Conservation (phyloP, 2,113 vertebrate species). For the Bungarus multicinctus region DNA sequence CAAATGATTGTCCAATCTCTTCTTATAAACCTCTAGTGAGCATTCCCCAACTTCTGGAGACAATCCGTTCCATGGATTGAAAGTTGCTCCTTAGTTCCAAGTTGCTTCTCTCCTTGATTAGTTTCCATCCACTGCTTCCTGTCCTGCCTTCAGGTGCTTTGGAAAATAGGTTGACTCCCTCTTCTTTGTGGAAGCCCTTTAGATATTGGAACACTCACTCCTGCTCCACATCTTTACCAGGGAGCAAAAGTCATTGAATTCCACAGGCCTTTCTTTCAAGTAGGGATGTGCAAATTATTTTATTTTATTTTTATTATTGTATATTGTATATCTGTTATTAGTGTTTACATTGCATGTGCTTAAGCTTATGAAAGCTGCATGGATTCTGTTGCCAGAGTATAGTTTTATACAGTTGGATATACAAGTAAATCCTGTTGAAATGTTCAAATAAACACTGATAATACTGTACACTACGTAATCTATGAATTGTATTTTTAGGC, state of each 20-base stretch:
- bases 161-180: neutral
- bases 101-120: neutral
- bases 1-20: neutral
- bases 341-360: neutral
- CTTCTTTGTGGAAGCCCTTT: neutral
- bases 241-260: neutral
- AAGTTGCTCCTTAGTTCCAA: neutral
- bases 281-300: neutral
- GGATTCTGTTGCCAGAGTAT: neutral
- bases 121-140: neutral
- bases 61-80: neutral
- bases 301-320: neutral
- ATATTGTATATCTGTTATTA: no score
- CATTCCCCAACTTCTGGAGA: neutral
- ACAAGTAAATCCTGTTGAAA: neutral
- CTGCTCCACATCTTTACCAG: neutral
- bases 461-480: rapidly evolving
- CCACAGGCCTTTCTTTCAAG: neutral
- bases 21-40: neutral
- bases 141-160: neutral
- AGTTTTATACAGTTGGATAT: rapidly evolving
- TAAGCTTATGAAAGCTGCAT: neutral
- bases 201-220: no score
- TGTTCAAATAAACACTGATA: neutral
- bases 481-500: rapidly evolving